Conservation (phyloP, 1,140 invertebrate species). For the Uloborus diversus region DNA sequence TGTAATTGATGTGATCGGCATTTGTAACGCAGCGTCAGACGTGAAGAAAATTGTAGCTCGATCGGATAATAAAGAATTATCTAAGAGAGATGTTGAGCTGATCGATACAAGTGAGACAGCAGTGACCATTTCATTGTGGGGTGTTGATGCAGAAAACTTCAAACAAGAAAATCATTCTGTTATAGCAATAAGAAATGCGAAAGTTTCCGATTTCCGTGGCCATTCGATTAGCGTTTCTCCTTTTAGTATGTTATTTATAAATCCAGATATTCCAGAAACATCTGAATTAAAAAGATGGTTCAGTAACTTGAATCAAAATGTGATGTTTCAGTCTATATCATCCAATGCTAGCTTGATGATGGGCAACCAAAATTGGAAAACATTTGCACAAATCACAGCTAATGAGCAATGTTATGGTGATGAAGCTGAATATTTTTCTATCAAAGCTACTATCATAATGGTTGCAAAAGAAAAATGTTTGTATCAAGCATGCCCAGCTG, state of each 20-base stretch:
- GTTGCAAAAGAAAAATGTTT: conserved; percentile 80
- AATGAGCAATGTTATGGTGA: conserved; percentile 74
- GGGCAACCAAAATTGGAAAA: conserved; percentile 68
- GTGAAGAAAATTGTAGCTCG: conserved; percentile 76
- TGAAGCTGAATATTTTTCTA: conserved; percentile 80
- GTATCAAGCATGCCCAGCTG: conserved; percentile 83
- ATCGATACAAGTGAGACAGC: conserved; percentile 84
- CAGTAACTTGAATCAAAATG: background rate
- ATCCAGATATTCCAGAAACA: conserved; percentile 17
- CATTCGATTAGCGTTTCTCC: conserved; percentile 60
- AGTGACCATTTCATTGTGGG: conserved; percentile 74
- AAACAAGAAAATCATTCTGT: conserved; percentile 73
- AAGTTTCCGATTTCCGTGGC: conserved; percentile 79
- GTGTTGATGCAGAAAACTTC: conserved; percentile 61
- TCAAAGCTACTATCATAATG: conserved; percentile 75
- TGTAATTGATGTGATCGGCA: conserved; percentile 85
- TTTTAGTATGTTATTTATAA: conserved; percentile 21
- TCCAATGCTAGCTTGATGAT: background rate
- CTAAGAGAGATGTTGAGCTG: conserved; percentile 87
- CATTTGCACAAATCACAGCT: conserved; percentile 76
- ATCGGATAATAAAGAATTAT: conserved; percentile 81
- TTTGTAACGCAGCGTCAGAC: conserved; percentile 81
- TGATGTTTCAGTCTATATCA: background rate
- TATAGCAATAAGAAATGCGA: conserved; percentile 81
- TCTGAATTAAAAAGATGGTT: conserved; percentile 1